These are phyloP conservation scores for Lingula anatina DNA, from an alignment of 2,888 invertebrate species.

Conservation along the genomic window DNA sequence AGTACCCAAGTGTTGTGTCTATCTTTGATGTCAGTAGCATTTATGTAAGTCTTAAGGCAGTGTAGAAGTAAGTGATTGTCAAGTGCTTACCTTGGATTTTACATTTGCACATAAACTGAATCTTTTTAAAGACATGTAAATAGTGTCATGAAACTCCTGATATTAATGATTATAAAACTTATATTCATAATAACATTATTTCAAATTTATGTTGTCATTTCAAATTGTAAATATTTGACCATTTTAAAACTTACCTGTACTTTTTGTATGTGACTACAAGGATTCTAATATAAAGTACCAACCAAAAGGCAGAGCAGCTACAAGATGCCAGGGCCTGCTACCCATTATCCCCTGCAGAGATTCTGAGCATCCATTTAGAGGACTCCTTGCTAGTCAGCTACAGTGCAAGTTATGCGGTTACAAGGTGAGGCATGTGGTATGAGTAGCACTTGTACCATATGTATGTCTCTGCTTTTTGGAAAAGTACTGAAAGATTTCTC, in stretches of 20 bases:
- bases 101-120: background rate
- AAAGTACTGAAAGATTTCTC: background rate
- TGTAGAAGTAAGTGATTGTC: no score
- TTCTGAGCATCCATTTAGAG: constrained; percentile 64
- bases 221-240: background rate
- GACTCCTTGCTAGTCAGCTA: constrained; percentile 71
- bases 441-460: background rate
- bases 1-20: constrained; percentile 37
- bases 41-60: constrained; percentile 24
- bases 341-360: constrained; percentile 32
- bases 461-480: background rate
- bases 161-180: background rate
- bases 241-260: background rate
- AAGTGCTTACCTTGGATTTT: no score
- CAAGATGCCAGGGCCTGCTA: constrained; percentile 23
- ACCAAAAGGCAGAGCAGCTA: constrained; percentile 26
- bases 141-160: background rate
- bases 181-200: background rate
- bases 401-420: constrained; percentile 69
- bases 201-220: background rate
- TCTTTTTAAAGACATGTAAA: background rate
- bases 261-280: constrained; percentile 16
- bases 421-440: constrained; percentile 55
- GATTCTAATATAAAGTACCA: constrained; percentile 27
- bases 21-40: constrained; percentile 40